Percentiles rank a stretch among this genome's conserved stretches.
phyloP scores from a whole-genome alignment of 2,113 vertebrate species.

The Talpa occidentalis region DNA sequence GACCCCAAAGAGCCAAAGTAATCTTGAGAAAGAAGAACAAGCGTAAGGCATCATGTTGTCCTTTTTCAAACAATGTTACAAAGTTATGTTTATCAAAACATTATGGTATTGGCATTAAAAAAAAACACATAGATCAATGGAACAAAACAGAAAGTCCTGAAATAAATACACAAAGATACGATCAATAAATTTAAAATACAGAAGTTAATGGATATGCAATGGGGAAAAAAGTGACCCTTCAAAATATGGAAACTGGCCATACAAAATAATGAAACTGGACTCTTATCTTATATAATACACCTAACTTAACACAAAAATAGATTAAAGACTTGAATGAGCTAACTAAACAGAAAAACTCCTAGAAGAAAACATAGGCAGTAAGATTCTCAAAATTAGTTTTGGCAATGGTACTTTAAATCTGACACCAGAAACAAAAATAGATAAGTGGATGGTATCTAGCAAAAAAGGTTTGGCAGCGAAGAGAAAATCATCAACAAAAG shows the following conservation, averaged over 20 bases:
- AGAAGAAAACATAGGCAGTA: neutral
- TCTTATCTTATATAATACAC: neutral
- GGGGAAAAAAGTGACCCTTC: neutral
- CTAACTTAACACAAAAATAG: neutral
- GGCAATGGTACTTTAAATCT: neutral
- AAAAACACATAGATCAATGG: neutral
- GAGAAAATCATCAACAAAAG: neutral
- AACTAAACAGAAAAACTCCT: neutral
- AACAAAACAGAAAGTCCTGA: neutral
- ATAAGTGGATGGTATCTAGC: neutral
- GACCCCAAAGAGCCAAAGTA: neutral
- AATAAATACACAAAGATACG: neutral
- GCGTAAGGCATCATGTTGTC: neutral
- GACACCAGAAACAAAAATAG: neutral
- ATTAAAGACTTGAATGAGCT: neutral
- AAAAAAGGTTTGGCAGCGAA: neutral
- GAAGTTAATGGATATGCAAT: neutral
- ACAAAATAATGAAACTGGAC: neutral
- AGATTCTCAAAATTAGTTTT: neutral
- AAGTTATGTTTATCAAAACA: neutral
- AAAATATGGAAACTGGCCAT: neutral
- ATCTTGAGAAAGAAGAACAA: neutral
- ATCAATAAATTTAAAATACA: neutral
- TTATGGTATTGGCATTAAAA: neutral
- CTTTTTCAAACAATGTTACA: neutral